These are phyloP conservation scores for Gymnosoma rotundatum DNA, from an alignment of 2,888 invertebrate genomes.

Conservation along the genomic window DNA sequence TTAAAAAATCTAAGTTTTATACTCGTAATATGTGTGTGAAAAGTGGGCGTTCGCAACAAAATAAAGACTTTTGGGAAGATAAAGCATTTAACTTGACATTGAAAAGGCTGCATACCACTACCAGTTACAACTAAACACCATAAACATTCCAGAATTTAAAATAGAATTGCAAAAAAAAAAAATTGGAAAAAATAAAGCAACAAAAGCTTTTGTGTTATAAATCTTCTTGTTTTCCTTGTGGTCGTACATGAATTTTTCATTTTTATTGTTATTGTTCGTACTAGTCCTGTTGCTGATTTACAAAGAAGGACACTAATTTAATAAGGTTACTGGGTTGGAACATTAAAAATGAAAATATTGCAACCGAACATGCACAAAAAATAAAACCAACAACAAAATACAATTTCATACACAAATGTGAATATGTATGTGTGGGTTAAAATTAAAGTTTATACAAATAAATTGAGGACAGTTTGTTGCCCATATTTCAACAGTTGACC, in stretches of 20 bases:
- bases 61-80: constrained; percentile 68
- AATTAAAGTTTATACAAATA: constrained; percentile 37
- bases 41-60: constrained; percentile 63
- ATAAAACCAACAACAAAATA: neutral
- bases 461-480: constrained; percentile 32
- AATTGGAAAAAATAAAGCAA: neutral
- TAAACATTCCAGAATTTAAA: constrained; percentile 36
- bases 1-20: constrained; percentile 67
- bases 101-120: constrained; percentile 64
- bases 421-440: neutral
- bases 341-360: constrained; percentile 65
- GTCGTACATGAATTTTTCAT: constrained; percentile 34
- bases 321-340: constrained; percentile 71
- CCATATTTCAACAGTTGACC: neutral
- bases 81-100: constrained; percentile 71
- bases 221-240: constrained; percentile 59
- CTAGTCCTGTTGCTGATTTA: constrained; percentile 27
- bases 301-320: constrained; percentile 69
- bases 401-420: neutral
- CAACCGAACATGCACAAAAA: constrained; percentile 27
- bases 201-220: constrained; percentile 62
- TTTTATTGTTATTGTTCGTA: constrained; percentile 23
- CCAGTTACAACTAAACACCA: constrained; percentile 42
- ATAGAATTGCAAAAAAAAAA: constrained; percentile 8
- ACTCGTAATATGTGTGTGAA: constrained; percentile 67